Evolutionary conservation across 2,888 invertebrate genomes (phyloP).

Genomic region (Phyllotreta striolata): DNA sequence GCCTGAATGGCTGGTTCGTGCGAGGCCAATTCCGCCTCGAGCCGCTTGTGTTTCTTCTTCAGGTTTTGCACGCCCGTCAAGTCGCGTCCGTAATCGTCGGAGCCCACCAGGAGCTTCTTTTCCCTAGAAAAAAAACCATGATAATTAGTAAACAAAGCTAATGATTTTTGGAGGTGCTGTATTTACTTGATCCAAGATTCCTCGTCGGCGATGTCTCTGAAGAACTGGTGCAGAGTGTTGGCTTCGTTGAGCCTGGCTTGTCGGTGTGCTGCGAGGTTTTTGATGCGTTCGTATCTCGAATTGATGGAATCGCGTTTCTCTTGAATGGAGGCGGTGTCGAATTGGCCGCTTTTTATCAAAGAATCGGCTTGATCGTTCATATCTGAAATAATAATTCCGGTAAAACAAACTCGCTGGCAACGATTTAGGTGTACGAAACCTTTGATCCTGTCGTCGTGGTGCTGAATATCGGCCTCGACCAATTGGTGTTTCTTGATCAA

Average conservation of each 20-base stretch:
- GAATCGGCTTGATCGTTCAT: constrained; percentile 97
- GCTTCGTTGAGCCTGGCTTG: constrained; percentile 94
- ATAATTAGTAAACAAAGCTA: constrained; percentile 1
- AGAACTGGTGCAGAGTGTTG: constrained; percentile 98
- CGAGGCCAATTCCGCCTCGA: constrained; percentile 97
- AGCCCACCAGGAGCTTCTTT: constrained; percentile 95
- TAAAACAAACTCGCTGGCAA: too few species aligned
- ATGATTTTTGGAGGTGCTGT: constrained; percentile 17
- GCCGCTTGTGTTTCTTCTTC: constrained; percentile 97
- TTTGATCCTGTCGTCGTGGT: constrained; percentile 93
- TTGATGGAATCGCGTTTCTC: constrained; percentile 96
- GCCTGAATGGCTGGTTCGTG: constrained; percentile 98
- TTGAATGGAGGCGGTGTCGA: constrained; percentile 95
- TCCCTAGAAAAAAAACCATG: constrained; percentile 68
- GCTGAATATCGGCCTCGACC: constrained; percentile 96
- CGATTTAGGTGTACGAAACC: too few species aligned
- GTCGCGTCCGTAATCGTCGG: constrained; percentile 98
- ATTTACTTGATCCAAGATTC: constrained; percentile 92
- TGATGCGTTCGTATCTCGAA: constrained; percentile 93
- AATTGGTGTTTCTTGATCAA: constrained; percentile 98
- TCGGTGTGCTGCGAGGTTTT: constrained; percentile 90
- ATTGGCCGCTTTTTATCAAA: constrained; percentile 94
- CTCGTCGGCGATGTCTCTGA: constrained; percentile 98
- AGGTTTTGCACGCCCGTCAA: constrained; percentile 98
- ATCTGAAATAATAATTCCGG: constrained; percentile 63